Evolutionary conservation across 2,888 invertebrate genomes (phyloP).

Genomic region (Criorhina ranunculi): DNA sequence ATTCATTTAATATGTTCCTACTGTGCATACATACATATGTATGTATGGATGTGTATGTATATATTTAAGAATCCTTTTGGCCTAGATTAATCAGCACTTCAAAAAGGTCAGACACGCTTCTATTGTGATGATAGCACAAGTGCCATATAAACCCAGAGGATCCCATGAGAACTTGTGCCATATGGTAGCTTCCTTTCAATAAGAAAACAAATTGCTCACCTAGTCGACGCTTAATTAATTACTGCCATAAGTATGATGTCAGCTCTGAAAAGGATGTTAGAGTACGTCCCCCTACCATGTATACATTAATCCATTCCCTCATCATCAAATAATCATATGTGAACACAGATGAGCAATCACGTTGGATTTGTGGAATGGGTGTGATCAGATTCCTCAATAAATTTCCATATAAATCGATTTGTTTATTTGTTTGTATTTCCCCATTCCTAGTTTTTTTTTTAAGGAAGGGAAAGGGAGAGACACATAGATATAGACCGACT

Average conservation of each 20-base stretch:
- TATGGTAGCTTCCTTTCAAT: constrained; percentile 24
- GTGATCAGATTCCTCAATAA: constrained; percentile 16
- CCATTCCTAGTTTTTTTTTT: background rate
- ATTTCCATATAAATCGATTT: constrained; percentile 69
- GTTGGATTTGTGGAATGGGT: background rate
- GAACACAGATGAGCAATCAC: constrained; percentile 38
- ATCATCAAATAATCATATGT: constrained; percentile 38
- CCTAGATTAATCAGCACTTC: background rate
- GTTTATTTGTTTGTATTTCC: constrained; percentile 27
- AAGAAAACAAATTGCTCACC: constrained; percentile 31
- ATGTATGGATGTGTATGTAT: too few species aligned
- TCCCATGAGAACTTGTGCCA: constrained; percentile 16
- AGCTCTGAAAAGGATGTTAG: constrained; percentile 19
- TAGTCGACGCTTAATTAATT: constrained; percentile 40
- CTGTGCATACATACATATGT: background rate
- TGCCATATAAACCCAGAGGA: constrained; percentile 11
- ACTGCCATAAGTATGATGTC: constrained; percentile 35
- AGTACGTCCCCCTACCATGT: background rate
- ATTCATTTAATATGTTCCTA: background rate
- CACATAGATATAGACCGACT: background rate
- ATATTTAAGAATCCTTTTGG: background rate
- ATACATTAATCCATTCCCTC: constrained; percentile 12
- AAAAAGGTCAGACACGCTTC: background rate
- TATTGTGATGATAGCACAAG: background rate
- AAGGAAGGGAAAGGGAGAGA: background rate